Percentiles rank a stretch among this genome's conserved stretches.
phyloP scores from a whole-genome alignment of 92 coral and sea anemone genomes.

The Plumapathes pennacea region DNA sequence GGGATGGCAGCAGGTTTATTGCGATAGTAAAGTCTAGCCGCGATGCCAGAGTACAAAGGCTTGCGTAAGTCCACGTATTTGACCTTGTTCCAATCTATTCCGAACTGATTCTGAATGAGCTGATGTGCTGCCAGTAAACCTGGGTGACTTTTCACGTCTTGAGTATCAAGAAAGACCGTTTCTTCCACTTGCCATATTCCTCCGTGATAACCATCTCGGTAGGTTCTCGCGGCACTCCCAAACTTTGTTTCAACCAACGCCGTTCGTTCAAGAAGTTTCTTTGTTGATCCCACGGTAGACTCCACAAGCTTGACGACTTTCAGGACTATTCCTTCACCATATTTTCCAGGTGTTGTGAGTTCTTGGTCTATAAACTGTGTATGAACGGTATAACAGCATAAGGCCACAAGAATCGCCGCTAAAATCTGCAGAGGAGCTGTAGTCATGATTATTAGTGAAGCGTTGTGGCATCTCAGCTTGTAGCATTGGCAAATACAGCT shows the following conservation, averaged over 20 bases:
- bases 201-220: constrained; percentile 31
- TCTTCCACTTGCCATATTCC: constrained; percentile 46
- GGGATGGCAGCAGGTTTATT: constrained; percentile 19
- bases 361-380: constrained; percentile 1
- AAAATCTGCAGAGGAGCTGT: background rate
- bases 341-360: constrained; percentile 7
- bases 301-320: constrained; percentile 16
- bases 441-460: no score
- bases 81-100: constrained; percentile 37
- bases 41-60: constrained; percentile 38
- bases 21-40: constrained; percentile 17
- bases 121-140: background rate
- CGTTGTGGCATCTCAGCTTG: no score
- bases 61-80: constrained; percentile 23
- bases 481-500: no score
- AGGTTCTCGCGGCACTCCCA: constrained; percentile 23
- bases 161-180: constrained; percentile 19
- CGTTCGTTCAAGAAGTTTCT: constrained; percentile 22
- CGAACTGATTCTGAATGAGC: constrained; percentile 7
- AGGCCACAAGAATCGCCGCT: background rate
- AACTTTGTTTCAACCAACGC: constrained; percentile 28
- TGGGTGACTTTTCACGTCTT: constrained; percentile 18
- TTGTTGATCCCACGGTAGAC: constrained; percentile 14
- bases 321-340: constrained; percentile 10
- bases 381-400: background rate